These are phyloP conservation scores for Eurypyga helias DNA, from an alignment of 2,113 vertebrate species.

Conservation along the genomic window DNA sequence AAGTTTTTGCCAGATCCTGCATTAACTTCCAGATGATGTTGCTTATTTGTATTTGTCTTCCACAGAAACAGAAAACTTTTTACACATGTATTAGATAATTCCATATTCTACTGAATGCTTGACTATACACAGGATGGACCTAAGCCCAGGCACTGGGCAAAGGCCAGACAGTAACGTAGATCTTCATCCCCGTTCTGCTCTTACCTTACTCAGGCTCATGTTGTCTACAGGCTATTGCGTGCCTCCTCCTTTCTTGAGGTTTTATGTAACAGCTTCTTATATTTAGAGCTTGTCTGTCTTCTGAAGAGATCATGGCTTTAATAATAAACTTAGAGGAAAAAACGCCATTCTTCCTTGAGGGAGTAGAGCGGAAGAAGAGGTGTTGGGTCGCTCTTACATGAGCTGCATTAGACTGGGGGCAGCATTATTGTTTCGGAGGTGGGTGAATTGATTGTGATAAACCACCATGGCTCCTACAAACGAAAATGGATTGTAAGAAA, in stretches of 20 bases:
- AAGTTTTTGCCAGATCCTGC: background rate
- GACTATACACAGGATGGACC: background rate
- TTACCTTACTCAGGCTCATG: accelerated
- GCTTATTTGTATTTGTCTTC: background rate
- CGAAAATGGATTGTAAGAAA: background rate
- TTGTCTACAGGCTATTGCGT: background rate
- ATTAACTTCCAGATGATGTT: background rate
- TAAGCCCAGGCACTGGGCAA: background rate
- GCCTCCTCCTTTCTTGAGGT: background rate
- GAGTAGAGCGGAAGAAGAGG: background rate
- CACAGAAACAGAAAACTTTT: background rate
- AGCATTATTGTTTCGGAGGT: background rate
- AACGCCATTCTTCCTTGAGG: background rate
- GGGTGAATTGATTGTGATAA: background rate
- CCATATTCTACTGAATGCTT: background rate
- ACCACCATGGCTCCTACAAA: background rate
- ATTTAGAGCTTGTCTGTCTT: slow-evolving; percentile 41
- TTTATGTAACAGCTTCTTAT: slow-evolving; percentile 19
- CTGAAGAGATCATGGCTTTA: slow-evolving; percentile 32
- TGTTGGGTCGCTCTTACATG: background rate
- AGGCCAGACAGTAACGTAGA: background rate
- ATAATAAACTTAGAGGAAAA: slow-evolving; percentile 39
- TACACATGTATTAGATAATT: accelerated
- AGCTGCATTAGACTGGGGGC: background rate
- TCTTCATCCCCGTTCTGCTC: background rate